phyloP scores from a whole-genome alignment of 2,113 vertebrate species.

The Budorcas taxicolor region DNA sequence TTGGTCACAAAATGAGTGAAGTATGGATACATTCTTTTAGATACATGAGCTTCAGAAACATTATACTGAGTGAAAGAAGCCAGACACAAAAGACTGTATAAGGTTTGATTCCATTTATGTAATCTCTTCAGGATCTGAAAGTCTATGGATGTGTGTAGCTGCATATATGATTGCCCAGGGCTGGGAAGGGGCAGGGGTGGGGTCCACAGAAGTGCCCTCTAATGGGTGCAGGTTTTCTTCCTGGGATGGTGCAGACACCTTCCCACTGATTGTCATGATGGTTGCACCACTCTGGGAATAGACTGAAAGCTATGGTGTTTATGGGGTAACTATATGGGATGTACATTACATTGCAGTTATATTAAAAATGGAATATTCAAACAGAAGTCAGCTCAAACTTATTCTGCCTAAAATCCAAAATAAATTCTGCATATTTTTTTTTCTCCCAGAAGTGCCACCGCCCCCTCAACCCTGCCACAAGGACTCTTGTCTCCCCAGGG shows the following conservation, averaged over 20 bases:
- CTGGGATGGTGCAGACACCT: background rate
- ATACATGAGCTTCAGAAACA: background rate
- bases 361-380: background rate
- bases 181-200: background rate
- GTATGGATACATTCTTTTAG: background rate
- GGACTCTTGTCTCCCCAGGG: background rate
- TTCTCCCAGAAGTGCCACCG: background rate
- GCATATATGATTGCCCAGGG: background rate
- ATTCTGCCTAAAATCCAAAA: background rate
- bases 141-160: background rate
- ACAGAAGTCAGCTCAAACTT: background rate
- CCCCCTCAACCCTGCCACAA: background rate
- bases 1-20: background rate
- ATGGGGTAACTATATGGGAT: background rate
- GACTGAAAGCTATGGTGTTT: background rate
- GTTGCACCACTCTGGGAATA: background rate
- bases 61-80: background rate
- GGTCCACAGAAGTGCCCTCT: background rate
- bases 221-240: background rate
- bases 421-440: background rate
- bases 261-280: background rate
- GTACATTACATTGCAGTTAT: background rate
- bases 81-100: background rate
- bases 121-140: background rate
- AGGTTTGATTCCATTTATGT: background rate